These are phyloP conservation scores for Blomia tropicalis DNA, from an alignment of 2,888 invertebrate species.

Conservation along the genomic window DNA sequence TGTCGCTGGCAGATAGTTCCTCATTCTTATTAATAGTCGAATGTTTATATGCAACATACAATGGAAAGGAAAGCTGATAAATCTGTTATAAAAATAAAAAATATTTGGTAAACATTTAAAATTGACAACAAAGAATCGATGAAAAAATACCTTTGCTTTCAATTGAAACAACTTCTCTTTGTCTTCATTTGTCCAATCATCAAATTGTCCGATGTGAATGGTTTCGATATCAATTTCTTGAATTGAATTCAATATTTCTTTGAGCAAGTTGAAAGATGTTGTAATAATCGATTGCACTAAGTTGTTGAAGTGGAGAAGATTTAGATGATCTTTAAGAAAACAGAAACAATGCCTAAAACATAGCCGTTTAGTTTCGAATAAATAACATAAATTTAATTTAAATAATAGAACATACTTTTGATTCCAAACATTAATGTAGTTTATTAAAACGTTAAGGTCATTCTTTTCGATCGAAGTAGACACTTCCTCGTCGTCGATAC, in stretches of 20 bases:
- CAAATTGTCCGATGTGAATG: slow-evolving; percentile 28
- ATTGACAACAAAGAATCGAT: not conserved
- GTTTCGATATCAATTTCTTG: slow-evolving; percentile 24
- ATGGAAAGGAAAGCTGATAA: slow-evolving; percentile 69
- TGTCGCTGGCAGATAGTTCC: slow-evolving; percentile 67
- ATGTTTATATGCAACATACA: slow-evolving; percentile 56
- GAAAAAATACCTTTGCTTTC: slow-evolving; percentile 51
- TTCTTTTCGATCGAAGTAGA: slow-evolving; percentile 24
- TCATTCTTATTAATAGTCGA: slow-evolving; percentile 49
- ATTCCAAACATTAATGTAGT: slow-evolving; percentile 30
- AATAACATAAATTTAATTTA: not conserved
- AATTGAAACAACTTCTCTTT: slow-evolving; percentile 72
- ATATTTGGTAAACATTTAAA: not conserved
- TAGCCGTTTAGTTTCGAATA: slow-evolving; percentile 41
- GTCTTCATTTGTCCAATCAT: slow-evolving; percentile 57
- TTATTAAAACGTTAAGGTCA: slow-evolving; percentile 28
- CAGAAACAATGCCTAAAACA: slow-evolving; percentile 80
- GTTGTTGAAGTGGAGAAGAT: slow-evolving; percentile 74
- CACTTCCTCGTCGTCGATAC: slow-evolving; percentile 13
- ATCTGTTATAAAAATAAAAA: slow-evolving; percentile 28
- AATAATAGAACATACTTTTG: slow-evolving; percentile 26
- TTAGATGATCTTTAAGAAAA: slow-evolving; percentile 76
- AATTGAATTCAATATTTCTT: slow-evolving; percentile 42
- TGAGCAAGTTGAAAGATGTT: slow-evolving; percentile 63
- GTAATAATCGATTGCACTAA: slow-evolving; percentile 72